Evolutionary conservation across 2,797 vertebrate species (phyloP), one percentile per base, ranked within the genome.

Genomic region (Rhinatrema bivittatum): DNA sequence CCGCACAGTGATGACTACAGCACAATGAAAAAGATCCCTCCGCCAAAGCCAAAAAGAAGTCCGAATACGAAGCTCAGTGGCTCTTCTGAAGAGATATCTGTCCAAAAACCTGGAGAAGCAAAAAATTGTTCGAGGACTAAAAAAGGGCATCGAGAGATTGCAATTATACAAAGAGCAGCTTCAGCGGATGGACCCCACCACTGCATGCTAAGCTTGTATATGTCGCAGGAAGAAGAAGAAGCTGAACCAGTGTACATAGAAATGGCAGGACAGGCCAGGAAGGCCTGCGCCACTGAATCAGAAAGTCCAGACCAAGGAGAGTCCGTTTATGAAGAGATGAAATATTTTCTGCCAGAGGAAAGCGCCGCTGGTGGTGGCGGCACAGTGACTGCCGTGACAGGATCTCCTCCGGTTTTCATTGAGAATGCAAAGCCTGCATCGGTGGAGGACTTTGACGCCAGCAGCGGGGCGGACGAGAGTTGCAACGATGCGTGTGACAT

Each of bases 291-390:
- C 43, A 71, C 79, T 14, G 85, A 87, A 41, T 70, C 57, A 0
- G 75, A 81, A 28, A 88, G 88, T 65, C 89, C 87, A 0, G 90
- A 95, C 22, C 86, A 79, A 55, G 79, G 78, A 0, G 95, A 98
- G 51, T 89, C 88, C 0, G 94, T 97, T 14, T 98, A 98, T n/a
- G 94, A 98, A 66, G 95, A 98, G 61, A 98, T 98, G 95, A 97
- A 93, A 29, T 97, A 92, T 69, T 87, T 87, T 39, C 68, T 74
- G 28, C 60, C 77, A 3, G 91, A 91, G 56, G 90, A 90, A 32
- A 63, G 48, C 16, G 7, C 22, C 5, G 57, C 39, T 31, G 23
- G 46, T 16, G 63, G 23, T 3, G 63, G 49, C n/a, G 63, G 49
- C n/a, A 39, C 69, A n/a, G 53, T 74, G 46, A 81, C 84, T 46